Evolutionary conservation across 2,888 invertebrate species (phyloP).

Genomic region (Trachelus tabidus): DNA sequence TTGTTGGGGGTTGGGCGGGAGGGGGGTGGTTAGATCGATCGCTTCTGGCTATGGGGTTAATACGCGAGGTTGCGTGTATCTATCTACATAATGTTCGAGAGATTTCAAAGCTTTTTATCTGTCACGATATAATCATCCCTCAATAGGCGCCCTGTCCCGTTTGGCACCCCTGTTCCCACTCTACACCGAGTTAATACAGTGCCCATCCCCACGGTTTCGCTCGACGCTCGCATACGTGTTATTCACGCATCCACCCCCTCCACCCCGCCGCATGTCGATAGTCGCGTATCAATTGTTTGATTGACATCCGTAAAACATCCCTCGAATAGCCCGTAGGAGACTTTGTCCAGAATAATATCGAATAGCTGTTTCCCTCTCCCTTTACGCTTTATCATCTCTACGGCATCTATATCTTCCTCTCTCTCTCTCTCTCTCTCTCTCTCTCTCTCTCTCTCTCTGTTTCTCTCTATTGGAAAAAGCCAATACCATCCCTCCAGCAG

Average conservation of each 20-base stretch:
- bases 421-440: neutral
- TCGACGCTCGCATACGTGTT: neutral
- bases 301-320: slow-evolving; percentile 14
- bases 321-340: neutral
- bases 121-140: slow-evolving; percentile 8
- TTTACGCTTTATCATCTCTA: neutral
- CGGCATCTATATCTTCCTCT: neutral
- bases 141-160: neutral
- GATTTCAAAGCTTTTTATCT: slow-evolving; percentile 6
- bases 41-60: neutral
- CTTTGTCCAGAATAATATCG: neutral
- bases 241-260: neutral
- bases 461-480: neutral
- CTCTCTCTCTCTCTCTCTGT: neutral
- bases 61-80: neutral
- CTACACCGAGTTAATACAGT: neutral
- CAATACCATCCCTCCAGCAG: neutral
- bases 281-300: slow-evolving; percentile 7
- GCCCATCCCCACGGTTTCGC: neutral
- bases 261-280: neutral
- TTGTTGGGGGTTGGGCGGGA: neutral
- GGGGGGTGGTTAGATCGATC: neutral
- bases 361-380: neutral
- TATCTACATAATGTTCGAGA: neutral
- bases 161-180: neutral